phyloP scores from a whole-genome alignment of 2,113 vertebrate genomes.

The Periophthalmus modestus region DNA sequence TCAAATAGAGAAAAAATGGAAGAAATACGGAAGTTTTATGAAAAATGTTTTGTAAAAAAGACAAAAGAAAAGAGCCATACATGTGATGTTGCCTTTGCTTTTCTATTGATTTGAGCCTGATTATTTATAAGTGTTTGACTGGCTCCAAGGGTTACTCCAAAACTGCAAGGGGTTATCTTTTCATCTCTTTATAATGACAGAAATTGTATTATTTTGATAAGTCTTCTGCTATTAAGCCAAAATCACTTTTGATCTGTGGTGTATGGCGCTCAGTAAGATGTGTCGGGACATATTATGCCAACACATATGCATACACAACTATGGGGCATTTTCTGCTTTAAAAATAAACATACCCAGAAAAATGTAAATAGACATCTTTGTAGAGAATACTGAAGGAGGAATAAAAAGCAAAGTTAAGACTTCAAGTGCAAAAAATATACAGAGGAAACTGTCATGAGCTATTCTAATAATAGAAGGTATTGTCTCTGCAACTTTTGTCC shows the following conservation, averaged over 20 bases:
- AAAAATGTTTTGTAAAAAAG: background rate
- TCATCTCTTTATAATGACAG: background rate
- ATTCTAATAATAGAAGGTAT: constrained; percentile 52
- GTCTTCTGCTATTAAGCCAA: background rate
- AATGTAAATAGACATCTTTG: constrained; percentile 15
- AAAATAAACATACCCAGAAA: background rate
- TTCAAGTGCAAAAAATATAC: constrained; percentile 46
- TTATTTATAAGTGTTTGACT: background rate
- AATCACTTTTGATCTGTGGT: background rate
- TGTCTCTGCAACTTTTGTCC: constrained; percentile 29
- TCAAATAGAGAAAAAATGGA: constrained; percentile 54
- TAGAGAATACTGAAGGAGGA: background rate
- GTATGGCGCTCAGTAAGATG: background rate
- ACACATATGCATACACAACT: background rate
- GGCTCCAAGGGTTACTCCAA: background rate
- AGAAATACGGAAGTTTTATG: constrained; percentile 18
- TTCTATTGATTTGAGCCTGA: background rate
- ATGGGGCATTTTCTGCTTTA: background rate
- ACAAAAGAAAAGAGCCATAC: background rate
- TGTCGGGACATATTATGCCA: background rate
- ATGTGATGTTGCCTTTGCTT: background rate
- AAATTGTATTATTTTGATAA: background rate
- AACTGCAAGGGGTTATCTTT: background rate
- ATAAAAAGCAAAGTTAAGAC: constrained; percentile 5
- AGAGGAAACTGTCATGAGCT: constrained; percentile 34